A percentile compares a stretch with the other conserved stretches of the same genome.
Evolutionary conservation across 2,888 invertebrate genomes (phyloP).

Genomic region (Entomobrya multifasciata): DNA sequence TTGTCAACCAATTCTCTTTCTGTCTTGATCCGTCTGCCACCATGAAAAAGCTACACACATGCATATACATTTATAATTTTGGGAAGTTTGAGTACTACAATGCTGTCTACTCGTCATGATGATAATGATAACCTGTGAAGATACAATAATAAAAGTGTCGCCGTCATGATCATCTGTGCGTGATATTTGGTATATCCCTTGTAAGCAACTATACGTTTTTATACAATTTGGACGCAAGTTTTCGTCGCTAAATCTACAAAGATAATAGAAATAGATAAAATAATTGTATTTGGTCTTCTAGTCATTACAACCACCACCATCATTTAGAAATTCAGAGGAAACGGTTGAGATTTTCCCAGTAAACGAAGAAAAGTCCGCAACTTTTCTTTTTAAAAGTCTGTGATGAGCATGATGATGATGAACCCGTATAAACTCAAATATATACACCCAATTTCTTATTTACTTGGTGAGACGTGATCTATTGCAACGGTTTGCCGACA

Average conservation of each 20-base stretch:
- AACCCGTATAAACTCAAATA: constrained; percentile 67
- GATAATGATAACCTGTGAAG: neutral
- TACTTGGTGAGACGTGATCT: constrained; percentile 51
- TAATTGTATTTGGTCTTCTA: too few relatives aligned
- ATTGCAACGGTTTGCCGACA: constrained; percentile 49
- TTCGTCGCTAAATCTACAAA: too few relatives aligned
- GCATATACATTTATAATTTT: too few relatives aligned
- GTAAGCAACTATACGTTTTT: too few relatives aligned
- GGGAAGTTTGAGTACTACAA: neutral
- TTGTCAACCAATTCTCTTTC: constrained; percentile 48
- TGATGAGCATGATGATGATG: constrained; percentile 53
- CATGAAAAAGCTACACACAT: neutral
- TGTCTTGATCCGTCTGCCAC: constrained; percentile 12
- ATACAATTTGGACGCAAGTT: too few relatives aligned
- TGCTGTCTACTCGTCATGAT: neutral
- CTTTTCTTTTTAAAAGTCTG: neutral
- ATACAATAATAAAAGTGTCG: neutral
- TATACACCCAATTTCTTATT: constrained; percentile 59
- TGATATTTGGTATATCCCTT: too few relatives aligned
- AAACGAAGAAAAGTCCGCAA: neutral
- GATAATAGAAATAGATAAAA: too few relatives aligned
- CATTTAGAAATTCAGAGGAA: neutral
- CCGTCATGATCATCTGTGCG: neutral
- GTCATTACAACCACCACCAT: too few relatives aligned
- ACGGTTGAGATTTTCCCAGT: neutral